Base-by-base conservation (phyloP, 2,888 invertebrate genomes). In the Thymelicus acteon region DNA sequence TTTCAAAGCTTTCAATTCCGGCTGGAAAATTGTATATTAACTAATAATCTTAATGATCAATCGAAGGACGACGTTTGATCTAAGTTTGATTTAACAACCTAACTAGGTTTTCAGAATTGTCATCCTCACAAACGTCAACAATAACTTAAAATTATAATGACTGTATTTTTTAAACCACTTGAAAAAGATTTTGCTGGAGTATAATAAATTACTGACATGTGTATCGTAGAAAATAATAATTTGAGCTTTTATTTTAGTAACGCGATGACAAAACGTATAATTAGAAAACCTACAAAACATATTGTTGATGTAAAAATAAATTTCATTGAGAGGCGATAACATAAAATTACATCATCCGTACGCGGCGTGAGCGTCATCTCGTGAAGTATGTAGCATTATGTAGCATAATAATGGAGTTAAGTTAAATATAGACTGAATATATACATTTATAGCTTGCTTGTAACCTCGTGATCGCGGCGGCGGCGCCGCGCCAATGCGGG, bases 271-370 rank as follows among this genome's bases (percentile, higher is more conserved):
- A 19, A 31, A 31, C 31, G 31, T 49, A 49, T 19, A 19, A 6
- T 19, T 52, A 52, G 6, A 52, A 52, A 24, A 54, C n/a, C 24
- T 10, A 24, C 24, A 54, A 24, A 54, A 24, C 54, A 54, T 10
- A 54, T 24, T 54, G 40, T 54, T 65, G 15, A 39, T 58, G 24
- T 49, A 71, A 65, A 63, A 69, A 69, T 58, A 81, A 78, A 76
- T 74, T 80, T 80, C 81, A 81, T 83, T 81, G 77, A 82, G 73
- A 75, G 73, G 77, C 75, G 77, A 79, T 80, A 78, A 77, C 79
- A 77, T 77, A 80, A 80, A 79, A 81, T 89, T 88, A 87, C 90
- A 88, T 89, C 88, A 90, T 75, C 78, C 74, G 79, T 79, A 78
- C 78, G 79, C 76, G 74, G 76, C 73, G 78, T 77, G 73, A 77